phyloP scores from a whole-genome alignment of 2,113 vertebrate species.

The Halcyon senegalensis region DNA sequence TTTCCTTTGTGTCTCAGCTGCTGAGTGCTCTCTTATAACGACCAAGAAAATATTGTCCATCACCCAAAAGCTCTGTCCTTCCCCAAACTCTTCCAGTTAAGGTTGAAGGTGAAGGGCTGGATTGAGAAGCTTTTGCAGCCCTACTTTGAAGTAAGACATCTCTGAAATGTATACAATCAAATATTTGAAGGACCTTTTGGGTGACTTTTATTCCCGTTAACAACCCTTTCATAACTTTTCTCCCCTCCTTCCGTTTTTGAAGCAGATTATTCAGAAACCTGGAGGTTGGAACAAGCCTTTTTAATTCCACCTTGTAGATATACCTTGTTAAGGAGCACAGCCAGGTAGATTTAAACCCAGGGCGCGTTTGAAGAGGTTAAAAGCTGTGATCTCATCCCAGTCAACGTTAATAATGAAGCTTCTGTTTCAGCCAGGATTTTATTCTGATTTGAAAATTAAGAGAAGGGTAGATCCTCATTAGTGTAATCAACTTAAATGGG shows the following conservation, averaged over 20 bases:
- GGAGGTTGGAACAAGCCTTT: not conserved
- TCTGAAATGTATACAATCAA: not conserved
- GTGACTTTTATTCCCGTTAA: not conserved
- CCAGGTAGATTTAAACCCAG: not conserved
- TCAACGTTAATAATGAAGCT: not conserved
- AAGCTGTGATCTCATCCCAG: not conserved
- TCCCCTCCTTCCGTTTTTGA: not conserved
- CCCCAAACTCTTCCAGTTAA: not conserved
- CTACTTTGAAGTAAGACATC: not conserved
- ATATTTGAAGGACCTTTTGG: not conserved
- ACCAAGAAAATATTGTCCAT: not conserved
- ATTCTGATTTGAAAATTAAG: constrained; percentile 16
- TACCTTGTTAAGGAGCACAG: fast-evolving
- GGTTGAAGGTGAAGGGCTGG: not conserved
- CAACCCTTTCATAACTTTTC: not conserved
- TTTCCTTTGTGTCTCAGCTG: not conserved
- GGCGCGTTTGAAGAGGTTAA: not conserved
- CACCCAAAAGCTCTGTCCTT: not conserved
- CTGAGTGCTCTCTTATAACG: not conserved
- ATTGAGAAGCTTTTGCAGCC: not conserved
- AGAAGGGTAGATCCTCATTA: constrained; percentile 56
- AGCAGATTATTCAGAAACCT: not conserved
- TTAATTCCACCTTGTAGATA: not conserved
- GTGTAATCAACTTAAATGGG: constrained; percentile 61
- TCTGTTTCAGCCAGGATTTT: constrained; percentile 21